A percentile compares a stretch with the other conserved stretches of the same genome.
Conservation (phyloP, 2,888 invertebrate genomes). For the Drosophila leonis region DNA sequence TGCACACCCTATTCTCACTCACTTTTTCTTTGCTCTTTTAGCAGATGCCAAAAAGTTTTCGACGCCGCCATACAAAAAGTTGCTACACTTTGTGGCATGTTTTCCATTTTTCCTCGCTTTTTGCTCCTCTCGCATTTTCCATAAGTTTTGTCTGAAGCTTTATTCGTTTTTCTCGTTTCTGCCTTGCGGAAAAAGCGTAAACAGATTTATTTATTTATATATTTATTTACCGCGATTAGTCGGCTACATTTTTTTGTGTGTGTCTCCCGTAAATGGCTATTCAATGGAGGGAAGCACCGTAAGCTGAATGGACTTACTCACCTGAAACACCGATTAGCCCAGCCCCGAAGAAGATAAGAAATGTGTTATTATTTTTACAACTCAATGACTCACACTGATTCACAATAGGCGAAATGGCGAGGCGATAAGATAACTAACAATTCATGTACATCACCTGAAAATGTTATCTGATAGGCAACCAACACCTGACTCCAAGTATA, state of each 20-base stretch:
- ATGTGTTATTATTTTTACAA: conserved; percentile 33
- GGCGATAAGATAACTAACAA: conserved; percentile 59
- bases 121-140: conserved; percentile 25
- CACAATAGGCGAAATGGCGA: conserved; percentile 15
- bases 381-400: conserved; percentile 41
- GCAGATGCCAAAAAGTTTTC: conserved; percentile 55
- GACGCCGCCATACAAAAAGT: conserved; percentile 43
- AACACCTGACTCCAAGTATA: conserved; percentile 61
- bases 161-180: conserved; percentile 27
- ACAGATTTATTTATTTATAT: conserved; percentile 61
- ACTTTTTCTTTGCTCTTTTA: conserved; percentile 32
- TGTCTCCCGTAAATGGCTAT: conserved; percentile 26
- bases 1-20: too few relatives aligned
- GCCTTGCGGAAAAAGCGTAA: conserved; percentile 38
- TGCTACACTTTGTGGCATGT: conserved; percentile 59
- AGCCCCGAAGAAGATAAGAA: conserved; percentile 8
- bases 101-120: conserved; percentile 34
- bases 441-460: conserved; percentile 19
- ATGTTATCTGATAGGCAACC: conserved; percentile 35
- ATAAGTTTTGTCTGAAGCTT: conserved; percentile 33
- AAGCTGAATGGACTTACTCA: conserved; percentile 41
- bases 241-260: conserved; percentile 13
- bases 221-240: conserved; percentile 56
- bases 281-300: conserved; percentile 32
- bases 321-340: conserved; percentile 31